Conservation (phyloP, 2,113 vertebrate species). For the Strix uralensis region DNA sequence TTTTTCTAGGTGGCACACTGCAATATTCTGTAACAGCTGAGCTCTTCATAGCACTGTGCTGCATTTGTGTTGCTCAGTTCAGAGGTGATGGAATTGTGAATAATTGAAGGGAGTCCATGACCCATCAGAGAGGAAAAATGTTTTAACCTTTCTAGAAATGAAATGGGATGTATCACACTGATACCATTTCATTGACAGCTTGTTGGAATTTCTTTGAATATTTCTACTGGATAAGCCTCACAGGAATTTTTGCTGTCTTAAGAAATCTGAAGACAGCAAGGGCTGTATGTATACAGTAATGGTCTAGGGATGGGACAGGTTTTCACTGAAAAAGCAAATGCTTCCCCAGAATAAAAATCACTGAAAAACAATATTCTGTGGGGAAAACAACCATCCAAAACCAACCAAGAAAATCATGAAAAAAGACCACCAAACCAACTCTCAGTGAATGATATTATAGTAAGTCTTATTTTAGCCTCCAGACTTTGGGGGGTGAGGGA, state of each 20-base stretch:
- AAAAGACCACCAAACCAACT: not conserved
- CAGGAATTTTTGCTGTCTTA: not conserved
- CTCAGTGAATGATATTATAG: not conserved
- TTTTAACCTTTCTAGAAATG: not conserved
- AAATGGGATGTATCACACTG: not conserved
- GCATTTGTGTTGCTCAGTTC: not conserved
- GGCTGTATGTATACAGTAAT: not conserved
- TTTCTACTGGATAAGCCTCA: not conserved
- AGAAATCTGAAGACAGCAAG: not conserved
- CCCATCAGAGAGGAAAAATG: not conserved
- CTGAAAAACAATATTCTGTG: not conserved
- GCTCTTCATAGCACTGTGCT: not conserved
- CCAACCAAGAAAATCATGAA: no score
- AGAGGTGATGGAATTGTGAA: not conserved
- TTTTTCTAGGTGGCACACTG: not conserved
- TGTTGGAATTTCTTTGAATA: not conserved
- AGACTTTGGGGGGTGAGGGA: not conserved
- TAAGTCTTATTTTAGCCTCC: not conserved
- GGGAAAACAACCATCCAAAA: not conserved
- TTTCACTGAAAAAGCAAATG: not conserved
- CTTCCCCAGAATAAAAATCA: not conserved
- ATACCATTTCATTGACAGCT: accelerated
- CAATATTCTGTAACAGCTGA: not conserved
- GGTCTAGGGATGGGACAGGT: not conserved
- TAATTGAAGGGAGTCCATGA: not conserved